phyloP scores from a whole-genome alignment of 1,140 invertebrate genomes.

The Ceratoteleas bidentatus region DNA sequence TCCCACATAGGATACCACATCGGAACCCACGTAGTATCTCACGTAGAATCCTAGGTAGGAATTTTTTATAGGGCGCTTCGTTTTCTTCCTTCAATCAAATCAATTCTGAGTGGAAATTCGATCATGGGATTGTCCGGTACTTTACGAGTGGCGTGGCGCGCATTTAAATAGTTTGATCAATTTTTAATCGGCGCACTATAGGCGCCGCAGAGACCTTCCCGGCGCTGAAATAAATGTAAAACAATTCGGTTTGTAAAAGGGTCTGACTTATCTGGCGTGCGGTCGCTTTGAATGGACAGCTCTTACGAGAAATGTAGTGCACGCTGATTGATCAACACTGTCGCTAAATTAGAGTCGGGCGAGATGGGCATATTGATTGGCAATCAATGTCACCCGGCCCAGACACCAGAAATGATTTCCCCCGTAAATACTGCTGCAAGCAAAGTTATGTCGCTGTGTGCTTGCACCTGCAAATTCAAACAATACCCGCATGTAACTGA shows the following conservation, averaged over 20 bases:
- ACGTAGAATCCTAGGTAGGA: too few species aligned
- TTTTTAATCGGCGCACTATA: neutral
- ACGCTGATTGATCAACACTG: conserved; percentile 81
- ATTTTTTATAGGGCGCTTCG: too few species aligned
- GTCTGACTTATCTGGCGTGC: conserved; percentile 42
- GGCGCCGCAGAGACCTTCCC: neutral
- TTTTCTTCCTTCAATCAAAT: too few species aligned
- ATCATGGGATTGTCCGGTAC: too few species aligned
- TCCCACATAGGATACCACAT: too few species aligned
- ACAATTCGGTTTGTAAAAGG: conserved; percentile 42
- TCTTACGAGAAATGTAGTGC: conserved; percentile 63
- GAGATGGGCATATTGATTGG: conserved; percentile 81
- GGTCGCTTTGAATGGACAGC: conserved; percentile 40
- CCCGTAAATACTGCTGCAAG: conserved; percentile 71
- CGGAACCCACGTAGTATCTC: too few species aligned
- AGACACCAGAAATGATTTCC: conserved; percentile 71
- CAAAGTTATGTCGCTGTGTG: conserved; percentile 49
- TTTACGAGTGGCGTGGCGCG: neutral
- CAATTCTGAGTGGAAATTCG: too few species aligned
- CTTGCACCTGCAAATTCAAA: conserved; percentile 65
- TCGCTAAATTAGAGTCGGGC: conserved; percentile 80
- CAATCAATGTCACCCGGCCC: conserved; percentile 79
- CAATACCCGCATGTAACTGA: conserved; percentile 62
- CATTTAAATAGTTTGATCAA: neutral
- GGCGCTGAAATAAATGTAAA: conserved; percentile 24